phyloP scores from a whole-genome alignment of 2,797 vertebrate species.

The Smutsia temminckii region DNA sequence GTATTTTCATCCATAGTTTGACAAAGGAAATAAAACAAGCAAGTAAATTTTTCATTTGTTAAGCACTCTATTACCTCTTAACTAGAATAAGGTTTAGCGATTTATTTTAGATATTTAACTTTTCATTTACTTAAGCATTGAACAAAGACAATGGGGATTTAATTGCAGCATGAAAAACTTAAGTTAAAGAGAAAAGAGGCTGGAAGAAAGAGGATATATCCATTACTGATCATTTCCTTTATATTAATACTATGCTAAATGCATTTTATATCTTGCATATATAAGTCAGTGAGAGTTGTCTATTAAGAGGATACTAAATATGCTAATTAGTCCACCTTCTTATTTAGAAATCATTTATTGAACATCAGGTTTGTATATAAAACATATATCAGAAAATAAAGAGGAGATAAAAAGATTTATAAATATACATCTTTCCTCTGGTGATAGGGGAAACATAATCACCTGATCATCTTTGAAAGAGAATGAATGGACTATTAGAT shows the following conservation, averaged over 20 bases:
- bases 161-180: background rate
- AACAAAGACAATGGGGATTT: background rate
- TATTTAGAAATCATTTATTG: constrained; percentile 25
- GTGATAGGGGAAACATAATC: background rate
- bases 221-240: background rate
- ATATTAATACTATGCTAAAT: background rate
- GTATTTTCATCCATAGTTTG: background rate
- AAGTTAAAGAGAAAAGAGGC: background rate
- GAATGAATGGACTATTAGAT: background rate
- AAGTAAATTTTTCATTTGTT: background rate
- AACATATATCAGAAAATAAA: background rate
- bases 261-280: background rate
- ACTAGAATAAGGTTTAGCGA: background rate
- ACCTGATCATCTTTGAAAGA: background rate
- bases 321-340: background rate
- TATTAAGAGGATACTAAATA: background rate
- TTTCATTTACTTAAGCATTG: background rate
- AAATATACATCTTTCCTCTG: background rate
- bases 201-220: background rate
- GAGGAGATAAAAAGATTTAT: background rate
- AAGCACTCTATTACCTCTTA: background rate
- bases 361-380: background rate
- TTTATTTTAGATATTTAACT: background rate
- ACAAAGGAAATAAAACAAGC: background rate
- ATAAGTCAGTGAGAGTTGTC: background rate